These are phyloP conservation scores for Aethina tumida DNA, from an alignment of 1,140 invertebrate genomes.

Conservation along the genomic window DNA sequence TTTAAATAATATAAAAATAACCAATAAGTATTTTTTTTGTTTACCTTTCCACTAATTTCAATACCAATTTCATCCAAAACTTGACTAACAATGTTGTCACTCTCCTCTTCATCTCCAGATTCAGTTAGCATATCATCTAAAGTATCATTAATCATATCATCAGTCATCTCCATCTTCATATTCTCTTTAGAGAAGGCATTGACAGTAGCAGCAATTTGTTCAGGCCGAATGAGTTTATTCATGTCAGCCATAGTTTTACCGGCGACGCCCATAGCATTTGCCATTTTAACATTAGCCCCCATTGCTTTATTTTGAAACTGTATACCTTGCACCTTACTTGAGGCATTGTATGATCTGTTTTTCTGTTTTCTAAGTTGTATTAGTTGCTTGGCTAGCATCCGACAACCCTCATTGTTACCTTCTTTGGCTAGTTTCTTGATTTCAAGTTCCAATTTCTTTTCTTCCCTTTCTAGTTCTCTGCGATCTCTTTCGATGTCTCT, in stretches of 20 bases:
- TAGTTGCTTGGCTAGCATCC: slow-evolving; percentile 80
- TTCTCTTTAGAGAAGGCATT: slow-evolving; percentile 72
- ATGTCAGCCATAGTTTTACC: slow-evolving; percentile 80
- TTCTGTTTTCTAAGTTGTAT: slow-evolving; percentile 82
- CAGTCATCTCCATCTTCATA: slow-evolving; percentile 87
- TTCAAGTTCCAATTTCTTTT: slow-evolving; percentile 83
- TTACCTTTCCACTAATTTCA: slow-evolving; percentile 81
- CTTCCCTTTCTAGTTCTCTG: slow-evolving; percentile 70
- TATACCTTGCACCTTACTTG: slow-evolving; percentile 62
- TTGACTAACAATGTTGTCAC: slow-evolving; percentile 74
- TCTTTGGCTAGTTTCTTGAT: slow-evolving; percentile 81
- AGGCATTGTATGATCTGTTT: slow-evolving; percentile 65
- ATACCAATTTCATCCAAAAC: slow-evolving; percentile 94
- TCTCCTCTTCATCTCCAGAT: slow-evolving; percentile 84
- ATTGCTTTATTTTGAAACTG: slow-evolving; percentile 79
- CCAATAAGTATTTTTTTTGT: slow-evolving; percentile 1
- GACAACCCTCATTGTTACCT: slow-evolving; percentile 76
- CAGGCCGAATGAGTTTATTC: slow-evolving; percentile 81
- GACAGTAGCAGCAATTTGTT: slow-evolving; percentile 70
- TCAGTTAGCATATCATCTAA: slow-evolving; percentile 82
- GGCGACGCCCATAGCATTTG: slow-evolving; percentile 76
- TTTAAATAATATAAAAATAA: slow-evolving; percentile 1
- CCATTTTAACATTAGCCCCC: slow-evolving; percentile 77
- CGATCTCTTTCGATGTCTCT: slow-evolving; percentile 77
- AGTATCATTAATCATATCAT: slow-evolving; percentile 90